Base-by-base conservation (phyloP, 1,140 invertebrate species). In the Drosophila equinoxialis region DNA sequence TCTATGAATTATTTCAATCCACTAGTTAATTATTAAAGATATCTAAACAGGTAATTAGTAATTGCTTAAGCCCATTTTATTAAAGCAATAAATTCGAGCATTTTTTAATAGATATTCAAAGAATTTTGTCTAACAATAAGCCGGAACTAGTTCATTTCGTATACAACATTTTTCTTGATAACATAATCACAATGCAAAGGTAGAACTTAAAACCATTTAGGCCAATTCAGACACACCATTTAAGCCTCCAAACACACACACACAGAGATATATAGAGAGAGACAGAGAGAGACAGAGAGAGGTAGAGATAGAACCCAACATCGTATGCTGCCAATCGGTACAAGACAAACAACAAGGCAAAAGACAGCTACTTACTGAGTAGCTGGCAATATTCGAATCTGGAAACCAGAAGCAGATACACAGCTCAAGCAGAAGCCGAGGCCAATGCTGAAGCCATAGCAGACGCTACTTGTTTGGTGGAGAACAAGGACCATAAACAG, bases 351-450 rank as follows among this genome's bases (percentile, higher is more conserved):
- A 73, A 87, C 84, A 83, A 79, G 84, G 48, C 73, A 68, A 62
- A 54, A 69, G 68, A 73, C 79, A 76, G 83, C 83, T 78, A 78
- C 76, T 89, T 82, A 76, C 79, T 74, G 68, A 71, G 69, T 33
- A 60, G 71, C 64, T 41, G 51, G 57, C 14, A 71, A 67, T 23
- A 70, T 37, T 20, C 11, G 65, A 63, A 66, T 63, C 62, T 71
- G 68, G 71, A 75, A 75, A 85, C 82, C 70, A 65, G 79, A 74
- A 81, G 81, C 77, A 84, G 77, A 74, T 65, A 74, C 62, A 69
- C 10, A 23, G 20, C 45, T 20, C 17, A 51, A 3, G 62, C 37
- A 61, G 62, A 13, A 81, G 61, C 68, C 54, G 35, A 37, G 10
- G 35, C 35, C 35, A 37, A 37, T 37, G 35, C 37, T 61, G 58